phyloP scores from a whole-genome alignment of 2,113 vertebrate genomes.

The Clarias gariepinus region DNA sequence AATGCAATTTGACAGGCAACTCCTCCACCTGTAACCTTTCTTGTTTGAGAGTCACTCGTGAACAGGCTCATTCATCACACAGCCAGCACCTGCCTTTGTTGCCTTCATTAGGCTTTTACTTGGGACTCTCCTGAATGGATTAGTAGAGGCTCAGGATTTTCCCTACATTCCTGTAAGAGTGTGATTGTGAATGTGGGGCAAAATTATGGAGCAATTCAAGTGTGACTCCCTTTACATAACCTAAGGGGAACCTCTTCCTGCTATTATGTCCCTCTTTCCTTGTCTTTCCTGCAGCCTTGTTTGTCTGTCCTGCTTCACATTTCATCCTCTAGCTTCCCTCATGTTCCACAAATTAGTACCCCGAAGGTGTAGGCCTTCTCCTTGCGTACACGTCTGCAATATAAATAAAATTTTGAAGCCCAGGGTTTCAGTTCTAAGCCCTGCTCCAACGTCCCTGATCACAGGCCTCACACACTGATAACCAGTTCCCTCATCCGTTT shows the following conservation, averaged over 20 bases:
- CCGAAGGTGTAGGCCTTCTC: constrained; percentile 9
- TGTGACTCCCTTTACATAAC: constrained; percentile 57
- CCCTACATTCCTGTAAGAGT: not conserved
- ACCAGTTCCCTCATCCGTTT: not conserved
- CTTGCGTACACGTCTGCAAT: constrained; percentile 13
- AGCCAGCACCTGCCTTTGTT: constrained; percentile 26
- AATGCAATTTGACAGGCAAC: constrained; percentile 59
- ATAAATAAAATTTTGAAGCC: not conserved
- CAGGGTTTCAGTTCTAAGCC: constrained; percentile 10
- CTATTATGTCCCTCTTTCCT: not conserved
- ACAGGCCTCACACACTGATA: not conserved
- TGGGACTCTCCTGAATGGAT: constrained; percentile 54
- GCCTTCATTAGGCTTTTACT: constrained; percentile 43
- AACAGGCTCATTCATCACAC: constrained; percentile 68
- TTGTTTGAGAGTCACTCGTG: constrained; percentile 65
- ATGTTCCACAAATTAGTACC: constrained; percentile 3
- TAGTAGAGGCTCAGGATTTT: constrained; percentile 38
- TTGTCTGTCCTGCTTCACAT: not conserved
- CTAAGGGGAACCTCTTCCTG: constrained; percentile 46
- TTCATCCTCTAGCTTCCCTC: constrained; percentile 20
- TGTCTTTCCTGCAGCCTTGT: constrained; percentile 8
- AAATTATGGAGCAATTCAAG: constrained; percentile 14
- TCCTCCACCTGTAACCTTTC: constrained; percentile 48
- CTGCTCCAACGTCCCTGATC: not conserved
- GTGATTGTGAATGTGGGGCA: not conserved